Conservation (phyloP, 2,888 invertebrate species). For the Oscheius sp. region DNA sequence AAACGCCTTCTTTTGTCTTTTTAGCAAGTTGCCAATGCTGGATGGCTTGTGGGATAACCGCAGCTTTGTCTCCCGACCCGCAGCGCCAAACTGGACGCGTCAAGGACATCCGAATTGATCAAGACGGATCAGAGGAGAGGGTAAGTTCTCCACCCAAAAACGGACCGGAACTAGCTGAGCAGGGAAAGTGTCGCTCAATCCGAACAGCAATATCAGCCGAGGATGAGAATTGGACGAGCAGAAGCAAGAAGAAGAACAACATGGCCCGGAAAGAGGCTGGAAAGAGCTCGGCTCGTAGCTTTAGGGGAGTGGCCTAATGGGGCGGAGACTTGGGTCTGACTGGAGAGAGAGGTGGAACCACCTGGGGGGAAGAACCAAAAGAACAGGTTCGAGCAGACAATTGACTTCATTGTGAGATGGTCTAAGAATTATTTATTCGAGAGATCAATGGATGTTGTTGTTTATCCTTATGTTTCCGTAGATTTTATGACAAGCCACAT, state of each 20-base stretch:
- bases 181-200: constrained; percentile 69
- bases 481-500: constrained; percentile 69
- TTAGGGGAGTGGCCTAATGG: constrained; percentile 22
- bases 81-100: constrained; percentile 19
- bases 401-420: constrained; percentile 1
- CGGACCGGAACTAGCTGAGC: constrained; percentile 66
- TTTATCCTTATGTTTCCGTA: constrained; percentile 66
- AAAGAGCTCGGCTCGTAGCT: not conserved
- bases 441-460: constrained; percentile 19
- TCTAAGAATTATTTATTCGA: not conserved
- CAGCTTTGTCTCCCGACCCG: constrained; percentile 2
- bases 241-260: constrained; percentile 22
- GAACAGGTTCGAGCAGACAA: constrained; percentile 30
- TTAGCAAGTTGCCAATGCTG: not conserved
- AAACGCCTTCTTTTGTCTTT: too few relatives aligned
- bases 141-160: constrained; percentile 9
- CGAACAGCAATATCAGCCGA: constrained; percentile 63
- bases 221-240: constrained; percentile 28
- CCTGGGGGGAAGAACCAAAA: not conserved
- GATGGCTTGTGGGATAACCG: constrained; percentile 17
- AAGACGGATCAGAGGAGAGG: constrained; percentile 6
- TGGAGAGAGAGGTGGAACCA: constrained; percentile 24
- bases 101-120: constrained; percentile 3
- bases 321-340: too few relatives aligned
- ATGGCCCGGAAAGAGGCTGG: not conserved